Base-by-base conservation (phyloP, 2,797 vertebrate species). In the Aphelocoma californica region DNA sequence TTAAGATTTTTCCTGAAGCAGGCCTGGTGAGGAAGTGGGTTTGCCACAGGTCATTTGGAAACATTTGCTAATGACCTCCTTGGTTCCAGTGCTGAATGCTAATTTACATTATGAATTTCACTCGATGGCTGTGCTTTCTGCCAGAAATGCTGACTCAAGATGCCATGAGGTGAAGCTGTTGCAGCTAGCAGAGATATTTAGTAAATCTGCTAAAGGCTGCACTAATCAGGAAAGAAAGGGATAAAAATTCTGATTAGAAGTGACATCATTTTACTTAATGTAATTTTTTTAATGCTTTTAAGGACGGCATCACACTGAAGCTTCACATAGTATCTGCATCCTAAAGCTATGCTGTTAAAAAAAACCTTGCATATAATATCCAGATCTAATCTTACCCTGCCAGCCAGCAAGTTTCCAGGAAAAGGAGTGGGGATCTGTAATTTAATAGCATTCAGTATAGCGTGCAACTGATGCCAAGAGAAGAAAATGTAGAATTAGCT, bases 111-210 rank as follows among this genome's bases (percentile, higher is more conserved):
- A 89, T 80, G 83, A 91, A 94, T 95, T 93, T 92, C 90, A 73
- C 61, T 93, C 17, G 2, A 31, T 3, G 5, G n/a, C 51, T 17
- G 8, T 21, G 36, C 72, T 91, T 36, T 57, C 67, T 74, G 86
- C 77, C 78, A 95, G 90, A 93, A 95, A 66, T 85, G 94, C 96
- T 96, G 95, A 96, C 90, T 95, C 88, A 92, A 32, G 88, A 82
- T 92, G 78, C 67, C 74, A 42, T 18, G 65, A 93, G 71, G 71
- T 89, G 83, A 96, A 88, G 71, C 36, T 0, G 0, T 25, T 61
- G 53, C 38, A 74, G n/a, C 74, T 87, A 91, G 78, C 50, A 72
- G 81, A 89, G 42, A 80, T 87, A 84, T 77, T 90, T 78, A 77
- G 71, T 82, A 85, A 87, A 95, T 80, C 81, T 93, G 81, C 15